phyloP scores from a whole-genome alignment of 2,797 vertebrate genomes.

The Ctenochaetus hawaiiensis region DNA sequence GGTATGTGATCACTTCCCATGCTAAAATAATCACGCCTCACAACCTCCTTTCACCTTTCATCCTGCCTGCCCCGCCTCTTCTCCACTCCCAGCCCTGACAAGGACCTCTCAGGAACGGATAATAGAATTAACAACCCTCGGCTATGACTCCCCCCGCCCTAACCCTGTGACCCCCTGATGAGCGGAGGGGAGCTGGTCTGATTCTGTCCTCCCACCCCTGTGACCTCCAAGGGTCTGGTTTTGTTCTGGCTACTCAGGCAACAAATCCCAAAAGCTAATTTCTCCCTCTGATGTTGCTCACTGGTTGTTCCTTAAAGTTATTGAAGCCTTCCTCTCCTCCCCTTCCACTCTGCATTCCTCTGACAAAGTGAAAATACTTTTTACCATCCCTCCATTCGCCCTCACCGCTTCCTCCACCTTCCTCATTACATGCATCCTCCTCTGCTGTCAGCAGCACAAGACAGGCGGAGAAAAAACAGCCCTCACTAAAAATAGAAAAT shows the following conservation, averaged over 20 bases:
- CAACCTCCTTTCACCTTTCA: conserved; percentile 62
- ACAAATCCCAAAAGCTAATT: conserved; percentile 80
- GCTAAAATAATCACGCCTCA: conserved; percentile 63
- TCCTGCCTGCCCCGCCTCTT: conserved; percentile 40
- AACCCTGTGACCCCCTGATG: conserved; percentile 69
- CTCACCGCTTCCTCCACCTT: conserved; percentile 46
- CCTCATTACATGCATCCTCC: conserved; percentile 61
- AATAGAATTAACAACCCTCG: conserved; percentile 82
- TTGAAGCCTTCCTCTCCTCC: conserved; percentile 39
- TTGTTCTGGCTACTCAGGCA: conserved; percentile 78
- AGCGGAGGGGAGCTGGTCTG: conserved; percentile 61
- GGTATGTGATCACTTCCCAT: conserved; percentile 75
- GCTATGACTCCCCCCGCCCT: conserved; percentile 53
- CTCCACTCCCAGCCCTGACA: conserved; percentile 60
- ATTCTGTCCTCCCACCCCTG: conserved; percentile 61
- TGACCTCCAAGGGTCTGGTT: conserved; percentile 69
- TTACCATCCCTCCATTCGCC: conserved; percentile 26
- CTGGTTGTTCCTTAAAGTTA: conserved; percentile 61
- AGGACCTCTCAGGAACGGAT: conserved; percentile 75
- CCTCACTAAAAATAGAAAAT: conserved; percentile 78
- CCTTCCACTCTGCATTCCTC: conserved; percentile 55
- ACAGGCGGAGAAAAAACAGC: conserved; percentile 56
- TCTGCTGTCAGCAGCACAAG: conserved; percentile 65
- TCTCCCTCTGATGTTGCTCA: conserved; percentile 72
- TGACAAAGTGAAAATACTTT: conserved; percentile 59